phyloP scores from a whole-genome alignment of 2,113 vertebrate genomes.

The Synchiropus splendidus region DNA sequence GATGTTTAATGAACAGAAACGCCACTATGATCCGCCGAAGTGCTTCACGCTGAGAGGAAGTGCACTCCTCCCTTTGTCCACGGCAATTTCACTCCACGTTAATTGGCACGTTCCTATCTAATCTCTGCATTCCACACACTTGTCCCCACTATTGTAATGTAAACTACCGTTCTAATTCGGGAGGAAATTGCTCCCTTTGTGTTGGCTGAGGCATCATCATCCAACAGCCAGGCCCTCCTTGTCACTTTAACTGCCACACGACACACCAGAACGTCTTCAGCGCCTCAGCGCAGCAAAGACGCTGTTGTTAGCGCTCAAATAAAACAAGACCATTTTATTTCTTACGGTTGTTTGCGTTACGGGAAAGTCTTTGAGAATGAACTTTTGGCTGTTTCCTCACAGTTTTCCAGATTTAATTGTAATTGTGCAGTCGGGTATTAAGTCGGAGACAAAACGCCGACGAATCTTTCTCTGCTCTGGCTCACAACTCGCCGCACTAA shows the following conservation, averaged over 20 bases:
- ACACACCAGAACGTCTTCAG: conserved; percentile 26
- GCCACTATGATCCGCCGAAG: too few relatives aligned
- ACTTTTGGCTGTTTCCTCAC: conserved; percentile 10
- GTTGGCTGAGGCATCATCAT: conserved; percentile 54
- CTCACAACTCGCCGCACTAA: conserved; percentile 17
- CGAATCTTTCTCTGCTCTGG: too few relatives aligned
- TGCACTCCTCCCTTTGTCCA: conserved; percentile 32
- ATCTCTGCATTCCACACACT: conserved; percentile 42
- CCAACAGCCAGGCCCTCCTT: conserved; percentile 44
- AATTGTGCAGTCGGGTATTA: conserved; percentile 3
- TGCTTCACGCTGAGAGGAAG: too few relatives aligned
- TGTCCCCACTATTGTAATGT: conserved; percentile 40
- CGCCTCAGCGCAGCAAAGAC: conserved; percentile 29
- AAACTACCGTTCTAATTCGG: conserved; percentile 50
- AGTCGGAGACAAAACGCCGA: conserved; percentile 5
- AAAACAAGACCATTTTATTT: conserved; percentile 22
- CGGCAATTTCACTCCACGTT: conserved; percentile 39
- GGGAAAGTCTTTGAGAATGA: conserved; percentile 7
- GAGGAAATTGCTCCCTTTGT: conserved; percentile 67
- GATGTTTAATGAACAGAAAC: too few relatives aligned
- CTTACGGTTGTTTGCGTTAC: conserved; percentile 4
- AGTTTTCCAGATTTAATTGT: conserved; percentile 14
- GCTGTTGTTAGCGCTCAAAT: conserved; percentile 20
- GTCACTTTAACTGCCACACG: conserved; percentile 63
- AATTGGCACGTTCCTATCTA: conserved; percentile 55